Evolutionary conservation across 2,888 invertebrate species (phyloP).

Genomic region (Lutraria lutraria): DNA sequence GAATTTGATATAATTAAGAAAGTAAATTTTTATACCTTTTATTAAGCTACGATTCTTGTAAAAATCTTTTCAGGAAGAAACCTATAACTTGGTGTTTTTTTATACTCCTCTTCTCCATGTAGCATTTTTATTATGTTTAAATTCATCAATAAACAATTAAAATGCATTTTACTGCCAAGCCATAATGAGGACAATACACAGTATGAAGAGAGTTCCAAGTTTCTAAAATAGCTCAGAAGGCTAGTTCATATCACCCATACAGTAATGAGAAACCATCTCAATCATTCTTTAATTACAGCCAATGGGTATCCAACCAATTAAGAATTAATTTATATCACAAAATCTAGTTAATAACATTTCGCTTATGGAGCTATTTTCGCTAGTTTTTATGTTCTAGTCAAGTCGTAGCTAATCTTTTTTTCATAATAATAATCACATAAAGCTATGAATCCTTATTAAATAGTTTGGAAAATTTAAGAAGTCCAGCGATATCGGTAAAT

Average conservation of each 20-base stretch:
- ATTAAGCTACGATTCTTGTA: background rate
- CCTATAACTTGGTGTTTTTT: slow-evolving; percentile 10
- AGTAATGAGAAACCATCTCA: background rate
- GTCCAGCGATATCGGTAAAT: background rate
- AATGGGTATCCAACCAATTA: slow-evolving; percentile 27
- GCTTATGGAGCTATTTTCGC: background rate
- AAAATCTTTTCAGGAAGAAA: background rate
- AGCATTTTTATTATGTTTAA: slow-evolving; percentile 3
- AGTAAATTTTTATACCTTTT: slow-evolving; percentile 12
- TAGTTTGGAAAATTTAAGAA: background rate
- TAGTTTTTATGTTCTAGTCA: background rate
- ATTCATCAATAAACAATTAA: slow-evolving; percentile 28
- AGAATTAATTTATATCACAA: slow-evolving; percentile 20
- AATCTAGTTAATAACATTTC: slow-evolving; percentile 18
- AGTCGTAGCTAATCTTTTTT: background rate
- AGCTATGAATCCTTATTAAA: background rate
- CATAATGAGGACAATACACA: slow-evolving; percentile 19
- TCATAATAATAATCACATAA: background rate
- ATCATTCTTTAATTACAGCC: slow-evolving; percentile 21
- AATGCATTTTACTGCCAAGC: slow-evolving; percentile 18
- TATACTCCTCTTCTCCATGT: background rate
- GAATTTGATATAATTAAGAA: slow-evolving; percentile 28
- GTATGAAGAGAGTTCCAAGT: slow-evolving; percentile 1
- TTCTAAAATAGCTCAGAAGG: slow-evolving; percentile 7
- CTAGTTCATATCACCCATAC: slow-evolving; percentile 8